phyloP scores from a whole-genome alignment of 2,888 invertebrate species.

The Drosophila monieri region DNA sequence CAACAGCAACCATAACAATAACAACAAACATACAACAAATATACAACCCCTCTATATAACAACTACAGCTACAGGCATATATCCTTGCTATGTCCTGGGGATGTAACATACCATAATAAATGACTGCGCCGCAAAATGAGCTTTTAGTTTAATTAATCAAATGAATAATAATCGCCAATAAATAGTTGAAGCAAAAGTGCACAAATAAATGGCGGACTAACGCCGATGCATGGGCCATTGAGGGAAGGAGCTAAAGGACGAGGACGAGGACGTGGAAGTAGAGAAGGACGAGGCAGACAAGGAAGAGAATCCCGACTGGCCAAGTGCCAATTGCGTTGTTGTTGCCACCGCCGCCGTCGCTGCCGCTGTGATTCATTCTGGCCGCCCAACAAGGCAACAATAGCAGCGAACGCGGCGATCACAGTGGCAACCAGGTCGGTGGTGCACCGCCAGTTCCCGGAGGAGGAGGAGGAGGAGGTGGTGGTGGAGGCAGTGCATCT shows the following conservation, averaged over 20 bases:
- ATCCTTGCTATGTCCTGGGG: conserved; percentile 16
- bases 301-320: conserved; percentile 2
- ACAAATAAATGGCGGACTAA: conserved; percentile 43
- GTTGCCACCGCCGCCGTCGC: conserved; percentile 51
- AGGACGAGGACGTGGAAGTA: conserved; percentile 5
- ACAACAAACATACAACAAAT: conserved; percentile 20
- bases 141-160: conserved; percentile 78
- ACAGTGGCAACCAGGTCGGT: conserved; percentile 79
- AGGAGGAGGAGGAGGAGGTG: conserved; percentile 46
- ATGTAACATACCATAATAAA: conserved; percentile 50
- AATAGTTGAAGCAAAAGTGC: conserved; percentile 34
- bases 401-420: conserved; percentile 70
- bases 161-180: conserved; percentile 64
- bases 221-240: conserved; percentile 56
- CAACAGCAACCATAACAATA: conserved; percentile 18
- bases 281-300: conserved; percentile 5
- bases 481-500: conserved; percentile 30
- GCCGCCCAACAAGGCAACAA: conserved; percentile 84
- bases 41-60: neutral
- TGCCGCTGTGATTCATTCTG: conserved; percentile 82
- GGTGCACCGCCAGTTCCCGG: conserved; percentile 26
- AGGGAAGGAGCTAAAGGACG: conserved; percentile 23
- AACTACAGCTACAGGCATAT: neutral
- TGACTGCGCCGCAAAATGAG: conserved; percentile 75
- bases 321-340: conserved; percentile 26